A percentile compares a stretch with the other conserved stretches of the same genome.
Conservation (phyloP, 2,797 vertebrate genomes). For the Sebastes paucispinis region DNA sequence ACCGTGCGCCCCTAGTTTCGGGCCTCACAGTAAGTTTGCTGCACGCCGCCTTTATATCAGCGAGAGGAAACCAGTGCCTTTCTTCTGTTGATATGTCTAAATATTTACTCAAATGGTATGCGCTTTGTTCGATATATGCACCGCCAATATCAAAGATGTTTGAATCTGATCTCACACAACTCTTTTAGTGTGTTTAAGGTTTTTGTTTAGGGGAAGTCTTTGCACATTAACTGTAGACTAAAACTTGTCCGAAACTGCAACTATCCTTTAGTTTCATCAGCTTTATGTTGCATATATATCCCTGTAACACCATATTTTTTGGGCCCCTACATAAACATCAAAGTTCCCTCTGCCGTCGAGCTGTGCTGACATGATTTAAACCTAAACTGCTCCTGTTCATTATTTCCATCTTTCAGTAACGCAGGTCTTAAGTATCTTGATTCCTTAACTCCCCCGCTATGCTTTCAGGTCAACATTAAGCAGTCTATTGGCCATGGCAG, state of each 20-base stretch:
- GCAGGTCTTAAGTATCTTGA: slow-evolving; percentile 62
- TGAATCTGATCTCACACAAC: background rate
- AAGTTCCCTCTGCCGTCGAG: slow-evolving; percentile 3
- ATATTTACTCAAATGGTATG: slow-evolving; percentile 47
- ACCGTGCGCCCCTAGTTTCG: slow-evolving; percentile 51
- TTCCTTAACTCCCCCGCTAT: slow-evolving; percentile 64
- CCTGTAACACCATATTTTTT: background rate
- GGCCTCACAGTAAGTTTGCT: slow-evolving; percentile 69
- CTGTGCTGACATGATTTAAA: slow-evolving; percentile 38
- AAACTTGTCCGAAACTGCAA: background rate
- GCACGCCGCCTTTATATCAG: slow-evolving; percentile 35
- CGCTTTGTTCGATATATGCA: slow-evolving; percentile 19
- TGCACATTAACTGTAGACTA: background rate
- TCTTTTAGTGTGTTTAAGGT: background rate
- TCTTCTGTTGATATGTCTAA: slow-evolving; percentile 47
- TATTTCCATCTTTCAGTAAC: slow-evolving; percentile 52
- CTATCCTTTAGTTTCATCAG: background rate
- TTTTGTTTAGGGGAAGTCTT: background rate
- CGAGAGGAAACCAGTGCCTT: slow-evolving; percentile 35
- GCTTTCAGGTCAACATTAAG: slow-evolving; percentile 76
- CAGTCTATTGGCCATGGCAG: slow-evolving; percentile 74
- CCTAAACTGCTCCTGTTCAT: slow-evolving; percentile 20
- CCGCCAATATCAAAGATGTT: background rate
- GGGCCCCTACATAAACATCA: slow-evolving; percentile 22
- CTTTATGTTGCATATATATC: background rate